Conservation (phyloP, 2,113 vertebrate genomes). For the Melanostigma gelatinosum region DNA sequence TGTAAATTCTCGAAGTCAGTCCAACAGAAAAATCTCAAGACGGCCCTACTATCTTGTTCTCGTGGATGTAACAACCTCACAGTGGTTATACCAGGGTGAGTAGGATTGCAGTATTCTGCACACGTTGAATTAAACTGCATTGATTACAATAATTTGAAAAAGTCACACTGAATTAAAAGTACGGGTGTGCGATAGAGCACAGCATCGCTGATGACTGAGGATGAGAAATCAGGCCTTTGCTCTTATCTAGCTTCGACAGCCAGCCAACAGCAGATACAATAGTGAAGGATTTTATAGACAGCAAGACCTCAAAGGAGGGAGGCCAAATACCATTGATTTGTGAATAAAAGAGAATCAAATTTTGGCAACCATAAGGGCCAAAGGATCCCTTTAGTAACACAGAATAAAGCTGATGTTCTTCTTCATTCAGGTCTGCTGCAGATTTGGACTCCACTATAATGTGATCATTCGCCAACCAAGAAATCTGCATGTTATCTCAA, state of each 20-base stretch:
- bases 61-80: neutral
- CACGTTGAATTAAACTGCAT: neutral
- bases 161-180: conserved; percentile 1
- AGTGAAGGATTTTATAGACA: conserved; percentile 39
- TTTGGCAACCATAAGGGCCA: conserved; percentile 38
- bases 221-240: conserved; percentile 17
- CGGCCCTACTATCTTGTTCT: conserved; percentile 16
- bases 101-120: neutral
- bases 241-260: conserved; percentile 47
- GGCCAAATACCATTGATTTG: conserved; percentile 45
- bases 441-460: conserved; percentile 30
- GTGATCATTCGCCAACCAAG: conserved; percentile 4
- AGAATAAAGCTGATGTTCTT: conserved; percentile 35
- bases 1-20: conserved; percentile 42
- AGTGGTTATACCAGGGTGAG: neutral
- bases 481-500: conserved; percentile 43
- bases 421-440: conserved; percentile 40
- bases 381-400: conserved; percentile 11
- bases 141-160: conserved; percentile 13
- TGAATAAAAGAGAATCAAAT: conserved; percentile 41
- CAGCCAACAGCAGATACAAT: conserved; percentile 40
- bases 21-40: conserved; percentile 24
- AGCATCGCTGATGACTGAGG: neutral
- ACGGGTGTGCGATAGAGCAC: conserved; percentile 9
- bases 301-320: conserved; percentile 26